These are phyloP conservation scores for Lepisosteus osseus DNA, from an alignment of 2,113 vertebrate species.

Conservation along the genomic window DNA sequence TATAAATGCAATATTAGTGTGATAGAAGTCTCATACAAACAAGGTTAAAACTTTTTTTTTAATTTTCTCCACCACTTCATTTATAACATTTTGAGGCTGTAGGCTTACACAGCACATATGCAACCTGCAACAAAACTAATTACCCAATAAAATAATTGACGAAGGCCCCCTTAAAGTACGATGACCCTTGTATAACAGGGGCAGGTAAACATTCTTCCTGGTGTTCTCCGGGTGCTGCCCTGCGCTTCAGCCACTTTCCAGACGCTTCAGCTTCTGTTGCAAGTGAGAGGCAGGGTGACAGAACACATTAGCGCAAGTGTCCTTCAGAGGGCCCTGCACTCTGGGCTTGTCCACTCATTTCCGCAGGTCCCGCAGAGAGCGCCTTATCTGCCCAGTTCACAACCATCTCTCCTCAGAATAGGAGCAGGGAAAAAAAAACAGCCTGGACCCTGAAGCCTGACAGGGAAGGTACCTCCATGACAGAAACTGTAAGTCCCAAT, in stretches of 20 bases:
- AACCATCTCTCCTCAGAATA: slow-evolving; percentile 10
- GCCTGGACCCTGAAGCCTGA: no score
- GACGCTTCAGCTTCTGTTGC: slow-evolving; percentile 49
- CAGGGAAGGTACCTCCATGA: no score
- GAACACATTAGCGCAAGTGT: slow-evolving; percentile 58
- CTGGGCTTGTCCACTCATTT: slow-evolving; percentile 39
- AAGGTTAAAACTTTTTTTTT: no score
- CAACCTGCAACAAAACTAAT: slow-evolving; percentile 58
- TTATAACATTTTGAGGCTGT: slow-evolving; percentile 27
- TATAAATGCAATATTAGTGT: no score
- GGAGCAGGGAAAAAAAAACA: neutral
- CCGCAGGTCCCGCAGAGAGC: slow-evolving; percentile 41
- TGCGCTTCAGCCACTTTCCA: slow-evolving; percentile 49
- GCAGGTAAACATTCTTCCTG: slow-evolving; percentile 5
- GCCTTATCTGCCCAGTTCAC: neutral
- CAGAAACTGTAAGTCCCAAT: no score
- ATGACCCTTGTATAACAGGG: neutral
- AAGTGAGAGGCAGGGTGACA: slow-evolving; percentile 52
- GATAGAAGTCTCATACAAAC: no score
- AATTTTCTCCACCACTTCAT: slow-evolving; percentile 30
- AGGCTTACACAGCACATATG: slow-evolving; percentile 51
- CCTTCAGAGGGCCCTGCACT: slow-evolving; percentile 54
- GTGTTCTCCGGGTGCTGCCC: neutral
- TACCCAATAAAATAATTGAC: slow-evolving; percentile 16
- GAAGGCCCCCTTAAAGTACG: neutral